Evolutionary conservation across 1,140 invertebrate species (phyloP).

Genomic region (Pomacea maculata): DNA sequence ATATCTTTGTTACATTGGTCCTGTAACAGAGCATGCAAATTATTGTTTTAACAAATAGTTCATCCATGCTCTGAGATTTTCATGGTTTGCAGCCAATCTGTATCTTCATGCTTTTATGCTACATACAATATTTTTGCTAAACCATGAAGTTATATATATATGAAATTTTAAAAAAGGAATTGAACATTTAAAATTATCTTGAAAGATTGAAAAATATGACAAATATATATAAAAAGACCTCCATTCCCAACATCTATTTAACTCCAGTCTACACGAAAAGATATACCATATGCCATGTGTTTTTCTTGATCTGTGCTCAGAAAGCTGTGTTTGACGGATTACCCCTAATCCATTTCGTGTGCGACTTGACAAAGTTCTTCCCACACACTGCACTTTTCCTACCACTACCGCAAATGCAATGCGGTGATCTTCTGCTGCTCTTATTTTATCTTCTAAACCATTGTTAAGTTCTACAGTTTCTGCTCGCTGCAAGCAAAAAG

Average conservation of each 20-base stretch:
- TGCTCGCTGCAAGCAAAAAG: not conserved
- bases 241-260: not conserved
- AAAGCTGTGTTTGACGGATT: conserved; percentile 38
- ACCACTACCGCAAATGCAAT: conserved; percentile 50
- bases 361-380: conserved; percentile 37
- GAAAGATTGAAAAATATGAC: not conserved
- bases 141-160: not conserved
- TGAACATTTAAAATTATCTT: conserved; percentile 1
- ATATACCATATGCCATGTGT: conserved; percentile 53
- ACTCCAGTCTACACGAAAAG: not conserved
- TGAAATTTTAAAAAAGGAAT: not conserved
- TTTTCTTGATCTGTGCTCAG: conserved; percentile 56
- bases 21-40: conserved; percentile 35
- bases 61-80: not conserved
- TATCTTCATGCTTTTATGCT: not conserved
- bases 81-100: not conserved
- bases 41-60: not conserved
- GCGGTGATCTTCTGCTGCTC: conserved; percentile 23
- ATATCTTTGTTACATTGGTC: conserved; percentile 48
- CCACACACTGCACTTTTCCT: conserved; percentile 38
- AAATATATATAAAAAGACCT: not conserved
- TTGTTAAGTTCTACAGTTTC: conserved; percentile 24
- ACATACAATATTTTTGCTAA: not conserved
- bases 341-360: conserved; percentile 45
- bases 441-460: conserved; percentile 32